Evolutionary conservation across 2,888 invertebrate species (phyloP), one percentile per base, ranked within the genome.

Genomic region (Dicranocentrus wangi): DNA sequence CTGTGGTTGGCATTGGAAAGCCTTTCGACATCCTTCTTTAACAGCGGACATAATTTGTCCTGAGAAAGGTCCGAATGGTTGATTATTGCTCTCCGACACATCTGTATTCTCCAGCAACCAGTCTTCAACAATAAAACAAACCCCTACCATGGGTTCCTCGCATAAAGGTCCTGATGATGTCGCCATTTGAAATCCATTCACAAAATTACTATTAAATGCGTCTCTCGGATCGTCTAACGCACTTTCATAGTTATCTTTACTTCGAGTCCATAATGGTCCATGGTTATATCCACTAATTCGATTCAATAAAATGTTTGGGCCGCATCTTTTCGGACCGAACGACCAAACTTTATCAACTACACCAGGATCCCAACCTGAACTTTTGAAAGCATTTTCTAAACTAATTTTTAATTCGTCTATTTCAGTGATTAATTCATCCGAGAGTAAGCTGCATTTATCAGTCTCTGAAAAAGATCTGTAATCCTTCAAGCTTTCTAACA

Each of bases 81-180:
- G 88, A 66, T 79, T 69, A 0, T 66, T 72, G 21, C 28, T 81
- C n/a, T 81, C 70, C 0, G 43, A 53, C 7, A 58, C 68, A 17
- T 77, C 83, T 10, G 77, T 82, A 1, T 21, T 19, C 21, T 85
- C 90, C 47, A 93, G 88, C 0, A 90, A 90, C 94, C 97, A 98
- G 85, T 95, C 93, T 87, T 95, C 94, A 1, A 99, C 91, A 71
- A 95, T 90, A 89, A 98, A 97, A 19, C 94, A 95, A 0, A 98
- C 96, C 0, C 98, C 98, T 90, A 94, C 94, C 93, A 99, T 93
- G 1, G 98, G 97, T 88, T 99, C 99, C 87, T 98, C 97, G 89
- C 99, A 99, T 58, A 99, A 89, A 0, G 99, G 99, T 0, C 99
- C 99, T 53, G 95, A 93, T 71, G 94, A 89, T 27, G 96, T 92